A percentile compares a stretch with the other conserved stretches of the same genome.
These are phyloP conservation scores for Eurypyga helias DNA, from an alignment of 2,113 vertebrate species.

Conservation along the genomic window DNA sequence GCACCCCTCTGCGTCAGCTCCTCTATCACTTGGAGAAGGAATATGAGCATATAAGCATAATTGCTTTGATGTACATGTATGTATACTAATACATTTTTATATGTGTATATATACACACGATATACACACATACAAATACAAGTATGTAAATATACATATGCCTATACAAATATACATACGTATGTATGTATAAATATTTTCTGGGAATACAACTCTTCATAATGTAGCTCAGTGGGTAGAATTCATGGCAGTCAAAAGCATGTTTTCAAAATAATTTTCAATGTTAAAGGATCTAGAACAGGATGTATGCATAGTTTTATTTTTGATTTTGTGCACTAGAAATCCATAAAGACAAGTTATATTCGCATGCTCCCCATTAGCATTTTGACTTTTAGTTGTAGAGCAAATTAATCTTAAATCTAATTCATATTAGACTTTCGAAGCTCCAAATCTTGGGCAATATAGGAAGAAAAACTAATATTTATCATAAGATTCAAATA, in stretches of 20 bases:
- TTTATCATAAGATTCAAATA: background rate
- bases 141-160: no score
- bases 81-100: background rate
- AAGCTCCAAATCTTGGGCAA: background rate
- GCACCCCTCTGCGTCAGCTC: no score
- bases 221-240: background rate
- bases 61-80: rapidly evolving
- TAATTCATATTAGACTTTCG: background rate
- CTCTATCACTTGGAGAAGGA: no score
- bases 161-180: background rate
- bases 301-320: background rate
- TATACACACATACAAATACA: background rate
- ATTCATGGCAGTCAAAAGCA: background rate
- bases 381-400: background rate
- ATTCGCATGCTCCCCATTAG: background rate
- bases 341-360: background rate
- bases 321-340: background rate
- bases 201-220: background rate
- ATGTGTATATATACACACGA: background rate
- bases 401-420: background rate
- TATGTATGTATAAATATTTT: rapidly evolving
- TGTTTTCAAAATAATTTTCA: background rate
- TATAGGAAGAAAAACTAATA: background rate
- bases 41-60: background rate
- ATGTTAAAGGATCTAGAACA: background rate